Base-by-base conservation (phyloP, 2,797 vertebrate genomes). In the Pogoniulus pusillus region DNA sequence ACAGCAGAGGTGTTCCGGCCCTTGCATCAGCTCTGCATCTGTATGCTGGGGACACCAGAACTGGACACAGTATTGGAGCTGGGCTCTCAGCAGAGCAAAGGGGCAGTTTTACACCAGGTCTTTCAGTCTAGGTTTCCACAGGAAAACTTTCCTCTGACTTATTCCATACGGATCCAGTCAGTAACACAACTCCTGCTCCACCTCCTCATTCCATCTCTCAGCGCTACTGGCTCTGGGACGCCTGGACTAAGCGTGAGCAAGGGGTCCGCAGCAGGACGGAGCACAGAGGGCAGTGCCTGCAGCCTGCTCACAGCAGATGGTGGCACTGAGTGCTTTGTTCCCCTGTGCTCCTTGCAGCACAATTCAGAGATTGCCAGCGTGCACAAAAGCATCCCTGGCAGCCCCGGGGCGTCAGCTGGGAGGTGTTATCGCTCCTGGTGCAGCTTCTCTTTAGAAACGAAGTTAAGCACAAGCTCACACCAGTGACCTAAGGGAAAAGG, bases 271-370 rank as follows among this genome's bases (percentile, higher is more conserved):
- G 22, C 35, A n/a, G 68, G 57, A 43, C 55, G 57, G 62, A 64
- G 47, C 0, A 3, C 69, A 83, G 84, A n/a, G 4, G 66, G 87
- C 93, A 93, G 19, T 54, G 58, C 82, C 87, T 64, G 34, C 4
- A 64, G 4, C 82, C 43, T 75, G 85, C 65, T 78, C 63, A 27
- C 68, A 83, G 87, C 94, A 95, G 94, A 93, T 92, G 96, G 90
- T 93, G 92, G 79, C 87, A 91, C 53, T 17, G 30, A 91, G 45
- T 78, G 90, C 83, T 95, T 88, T 93, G 94, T 57, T 83, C 86
- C 91, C 94, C 53, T 43, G 63, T 49, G 85, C 59, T 91, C 62
- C 88, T 71, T 14, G 35, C 93, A 80, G 49, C 76, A 55, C 82
- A 47, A 79, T 93, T 91, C 79, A 75, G 15, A 74, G 77, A 84